Evolutionary conservation across 2,113 vertebrate genomes (phyloP), one percentile per base, ranked within the genome.

Genomic region (Lucifuga dentata): DNA sequence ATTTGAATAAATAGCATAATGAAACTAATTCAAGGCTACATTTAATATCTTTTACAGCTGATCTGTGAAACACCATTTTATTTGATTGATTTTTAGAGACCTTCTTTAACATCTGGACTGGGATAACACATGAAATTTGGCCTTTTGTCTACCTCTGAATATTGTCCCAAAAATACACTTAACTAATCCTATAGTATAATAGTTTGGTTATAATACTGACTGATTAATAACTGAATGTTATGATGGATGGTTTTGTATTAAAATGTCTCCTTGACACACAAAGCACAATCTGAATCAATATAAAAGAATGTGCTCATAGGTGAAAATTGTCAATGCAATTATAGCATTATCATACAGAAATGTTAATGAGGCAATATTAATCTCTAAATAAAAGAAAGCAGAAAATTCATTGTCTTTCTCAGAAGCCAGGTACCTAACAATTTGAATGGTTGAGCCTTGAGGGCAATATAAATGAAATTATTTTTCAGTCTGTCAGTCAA

Each of bases 381-480:
- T 8, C 7, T 60, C 1, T 40, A 50, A 6, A 43, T 33, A 57
- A 26, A 36, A 49, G 11, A 38, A 60, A 9, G 35, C 20, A 39
- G 5, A n/a, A 58, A 11, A 39, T 48, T 61, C n/a, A 23, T 32
- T 23, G 11, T n/a, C 35, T 69, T 35, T 67, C 33, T 20, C 29
- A 26, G 40, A 55, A n/a, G 24, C 56, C 12, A 24, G 39, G 11
- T 16, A 29, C 45, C 45, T 43, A 53, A 63, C 38, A 45, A 46
- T 45, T 68, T 52, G 35, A 52, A 59, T 58, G 63, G 77, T 67
- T 64, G 52, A 63, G 16, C 19, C 67, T 29, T 32, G 24, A 55
- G 58, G 80, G 50, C 40, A 45, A 38, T 24, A 51, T 56, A 73
- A 74, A 78, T 69, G 2, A 44, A 77, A 72, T 85, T 68, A 53